A percentile compares a stretch with the other conserved stretches of the same genome.
Conservation (phyloP, 2,113 vertebrate genomes). For the Otus sunia region DNA sequence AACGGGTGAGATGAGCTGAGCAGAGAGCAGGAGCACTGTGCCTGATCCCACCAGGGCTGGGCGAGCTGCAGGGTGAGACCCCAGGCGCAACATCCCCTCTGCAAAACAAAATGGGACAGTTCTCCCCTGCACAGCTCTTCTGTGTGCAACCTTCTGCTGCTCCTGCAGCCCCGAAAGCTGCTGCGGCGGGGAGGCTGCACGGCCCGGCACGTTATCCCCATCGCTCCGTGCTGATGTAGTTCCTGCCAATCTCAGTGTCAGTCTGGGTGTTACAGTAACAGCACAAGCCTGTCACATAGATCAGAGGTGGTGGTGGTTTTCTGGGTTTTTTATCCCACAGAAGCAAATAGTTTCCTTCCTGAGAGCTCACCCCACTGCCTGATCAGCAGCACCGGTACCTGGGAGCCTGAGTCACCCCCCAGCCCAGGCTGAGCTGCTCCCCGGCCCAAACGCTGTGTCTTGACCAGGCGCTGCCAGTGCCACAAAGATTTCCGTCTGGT, state of each 20-base stretch:
- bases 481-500: background rate
- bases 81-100: background rate
- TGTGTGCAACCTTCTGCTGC: background rate
- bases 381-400: background rate
- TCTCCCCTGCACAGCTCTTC: background rate
- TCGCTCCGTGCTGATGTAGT: background rate
- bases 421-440: background rate
- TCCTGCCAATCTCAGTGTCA: constrained; percentile 1
- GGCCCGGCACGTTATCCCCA: fast-evolving
- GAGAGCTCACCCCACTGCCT: background rate
- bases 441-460: fast-evolving
- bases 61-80: background rate
- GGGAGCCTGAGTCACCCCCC: background rate
- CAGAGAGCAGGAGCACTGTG: fast-evolving
- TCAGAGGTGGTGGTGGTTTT: background rate
- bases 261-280: constrained; percentile 6
- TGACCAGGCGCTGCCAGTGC: fast-evolving
- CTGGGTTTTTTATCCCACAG: background rate
- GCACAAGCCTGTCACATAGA: background rate
- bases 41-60: fast-evolving
- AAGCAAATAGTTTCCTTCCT: background rate
- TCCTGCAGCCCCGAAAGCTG: background rate
- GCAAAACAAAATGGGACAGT: fast-evolving
- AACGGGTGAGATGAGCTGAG: fast-evolving
- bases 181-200: fast-evolving